Percentiles rank a stretch among this genome's conserved stretches.
Conservation (phyloP, 2,888 invertebrate genomes). For the Zele albiditarsus region DNA sequence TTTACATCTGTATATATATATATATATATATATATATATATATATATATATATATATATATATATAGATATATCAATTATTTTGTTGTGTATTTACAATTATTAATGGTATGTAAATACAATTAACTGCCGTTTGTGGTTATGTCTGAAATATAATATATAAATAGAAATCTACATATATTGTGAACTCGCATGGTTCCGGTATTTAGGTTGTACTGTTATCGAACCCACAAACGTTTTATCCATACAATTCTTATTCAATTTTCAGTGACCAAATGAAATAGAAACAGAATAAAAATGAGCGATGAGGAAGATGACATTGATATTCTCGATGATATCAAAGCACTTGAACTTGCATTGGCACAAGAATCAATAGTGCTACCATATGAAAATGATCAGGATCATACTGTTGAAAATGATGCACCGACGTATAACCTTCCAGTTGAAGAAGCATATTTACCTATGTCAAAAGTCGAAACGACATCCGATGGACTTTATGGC, state of each 20-base stretch:
- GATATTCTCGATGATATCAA: constrained; percentile 62
- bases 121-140: background rate
- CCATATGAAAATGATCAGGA: background rate
- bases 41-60: no score
- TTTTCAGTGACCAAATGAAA: background rate
- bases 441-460: background rate
- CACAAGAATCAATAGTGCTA: constrained; percentile 26
- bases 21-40: no score
- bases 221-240: background rate
- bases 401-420: background rate
- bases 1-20: no score
- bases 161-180: background rate
- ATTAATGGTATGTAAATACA: background rate
- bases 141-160: background rate
- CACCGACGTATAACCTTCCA: constrained; percentile 23
- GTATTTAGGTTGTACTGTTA: background rate
- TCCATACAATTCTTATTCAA: background rate
- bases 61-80: background rate
- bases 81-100: background rate
- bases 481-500: constrained; percentile 63
- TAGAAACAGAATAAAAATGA: background rate
- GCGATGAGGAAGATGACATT: constrained; percentile 51
- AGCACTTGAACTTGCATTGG: constrained; percentile 59
- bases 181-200: background rate
- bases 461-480: background rate